Base-by-base conservation (phyloP, 1,140 invertebrate species). In the Aphaenogaster rudis region DNA sequence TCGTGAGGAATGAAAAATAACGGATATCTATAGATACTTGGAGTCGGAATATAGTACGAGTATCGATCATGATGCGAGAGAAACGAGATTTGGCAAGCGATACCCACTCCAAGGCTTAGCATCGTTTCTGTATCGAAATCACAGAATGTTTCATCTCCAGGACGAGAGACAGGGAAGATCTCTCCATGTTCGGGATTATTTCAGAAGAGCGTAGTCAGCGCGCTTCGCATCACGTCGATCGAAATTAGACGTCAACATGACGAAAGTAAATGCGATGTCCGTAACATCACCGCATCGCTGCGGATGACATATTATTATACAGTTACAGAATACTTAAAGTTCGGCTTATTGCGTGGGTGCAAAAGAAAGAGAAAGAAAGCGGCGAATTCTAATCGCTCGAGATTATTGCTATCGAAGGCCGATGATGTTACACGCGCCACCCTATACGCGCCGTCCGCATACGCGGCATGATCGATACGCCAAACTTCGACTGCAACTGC, bases 401-500 rank as follows among this genome's bases (percentile, higher is more conserved):
- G 42, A 64, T 78, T 64, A 61, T 61, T 78, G 17, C 33, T 17
- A 21, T 1, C n/a, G 48, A 28, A 5, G 36, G n/a, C 3, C 48
- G 45, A 48, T 63, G 8, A 33, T 33, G 36, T 57, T 76, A 78
- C 4, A 64, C 21, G 15, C 39, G 42, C 28, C 39, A 77, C 42
- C 13, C 9, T 36, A 48, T 21, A 67, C 17, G 13, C 13, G 8
- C n/a, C 2, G 5, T 61, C 21, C n/a, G 15, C 33, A 64, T 36
- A 54, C 17, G n/a, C 0, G 39, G 13, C 59, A 28, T 63, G 48
- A 80, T 39, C 33, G 78, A 80, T 80, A 67, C 11, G n/a, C 45
- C 78, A 42, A 80, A 80, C 63, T 80, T 67, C 6, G 61, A 52
- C 63, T 80, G 45, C 45, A 67, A 42, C 33, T 80, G 33, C 50